Evolutionary conservation across 1,140 invertebrate species (phyloP), one percentile per base, ranked within the genome.

Genomic region (Drosophila sp.): DNA sequence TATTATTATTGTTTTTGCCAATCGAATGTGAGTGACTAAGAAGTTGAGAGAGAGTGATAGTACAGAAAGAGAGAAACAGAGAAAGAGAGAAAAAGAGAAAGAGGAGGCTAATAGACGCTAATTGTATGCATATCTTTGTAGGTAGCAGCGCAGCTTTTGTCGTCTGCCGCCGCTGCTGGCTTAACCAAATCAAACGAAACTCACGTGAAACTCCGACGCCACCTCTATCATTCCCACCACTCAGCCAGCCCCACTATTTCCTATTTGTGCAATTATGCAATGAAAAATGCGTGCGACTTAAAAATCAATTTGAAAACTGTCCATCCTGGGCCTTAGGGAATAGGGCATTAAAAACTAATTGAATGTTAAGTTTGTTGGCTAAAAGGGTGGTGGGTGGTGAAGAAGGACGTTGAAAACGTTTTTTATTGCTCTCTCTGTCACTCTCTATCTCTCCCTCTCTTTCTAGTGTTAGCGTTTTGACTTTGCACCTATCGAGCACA

Each of bases 301-400:
- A 87, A 87, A 87, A 87, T 62, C 83, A 83, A 87, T 87, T 87
- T 72, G 57, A 82, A 86, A 79, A 50, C 2, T 23, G n/a, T 47
- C 44, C 44, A 23, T 5, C 2, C 7, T 7, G 10, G 25, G 6
- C 10, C 23, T 1, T 50, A 10, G 60, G 27, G 29, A 38, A 65
- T 67, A 75, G 63, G 56, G 82, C 82, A 86, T 85, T 86, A 85
- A 86, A 86, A 85, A 82, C 82, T 82, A 66, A 77, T 77, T 77
- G 71, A 77, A 74, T 58, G 32, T 35, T 29, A 35, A 23, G 4
- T 58, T 58, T 17, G 17, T 33, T 23, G 7, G 55, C 25, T 25
- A 35, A 27, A 17, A 10, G 5, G 8, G 47, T 5, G 1, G 58
- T n/a, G 10, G 38, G 25, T 62, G 1, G 25, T 38, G 3, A 17